Evolutionary conservation across 2,113 vertebrate genomes (phyloP).

Genomic region (Petrocephalus microphthalmus): DNA sequence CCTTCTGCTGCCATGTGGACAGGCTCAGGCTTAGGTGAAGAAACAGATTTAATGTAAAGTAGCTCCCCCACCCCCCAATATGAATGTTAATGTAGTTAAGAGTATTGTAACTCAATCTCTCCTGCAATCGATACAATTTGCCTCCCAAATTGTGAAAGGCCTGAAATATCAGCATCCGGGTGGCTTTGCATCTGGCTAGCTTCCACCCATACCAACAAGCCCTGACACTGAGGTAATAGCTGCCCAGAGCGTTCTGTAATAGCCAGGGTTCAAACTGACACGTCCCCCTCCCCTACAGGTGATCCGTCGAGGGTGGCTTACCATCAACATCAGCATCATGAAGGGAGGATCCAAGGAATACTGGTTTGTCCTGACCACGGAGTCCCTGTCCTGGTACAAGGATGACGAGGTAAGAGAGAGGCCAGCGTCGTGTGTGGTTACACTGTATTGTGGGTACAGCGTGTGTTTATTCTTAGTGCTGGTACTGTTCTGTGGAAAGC

Average conservation of each 20-base stretch:
- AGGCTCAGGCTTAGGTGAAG: background rate
- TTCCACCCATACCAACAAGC: background rate
- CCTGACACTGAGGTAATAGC: background rate
- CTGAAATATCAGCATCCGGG: background rate
- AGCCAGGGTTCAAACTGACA: background rate
- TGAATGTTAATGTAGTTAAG: background rate
- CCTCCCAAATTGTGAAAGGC: background rate
- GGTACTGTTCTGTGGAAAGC: background rate
- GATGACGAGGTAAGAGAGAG: constrained; percentile 81
- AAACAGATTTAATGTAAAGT: background rate
- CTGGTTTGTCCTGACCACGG: constrained; percentile 92
- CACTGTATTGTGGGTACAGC: background rate
- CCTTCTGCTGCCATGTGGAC: background rate
- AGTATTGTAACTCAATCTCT: background rate
- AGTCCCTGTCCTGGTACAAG: constrained; percentile 96
- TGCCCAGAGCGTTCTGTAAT: background rate
- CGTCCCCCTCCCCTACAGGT: constrained; percentile 59
- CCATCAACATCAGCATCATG: constrained; percentile 97
- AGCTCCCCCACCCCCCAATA: background rate
- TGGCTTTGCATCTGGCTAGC: background rate
- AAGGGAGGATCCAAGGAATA: constrained; percentile 97
- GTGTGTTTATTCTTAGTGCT: background rate
- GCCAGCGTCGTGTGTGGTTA: background rate
- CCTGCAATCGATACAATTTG: background rate
- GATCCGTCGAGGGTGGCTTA: constrained; percentile 89